Evolutionary conservation across 2,888 invertebrate genomes (phyloP), one percentile per base, ranked within the genome.

Genomic region (Aquatica leii): DNA sequence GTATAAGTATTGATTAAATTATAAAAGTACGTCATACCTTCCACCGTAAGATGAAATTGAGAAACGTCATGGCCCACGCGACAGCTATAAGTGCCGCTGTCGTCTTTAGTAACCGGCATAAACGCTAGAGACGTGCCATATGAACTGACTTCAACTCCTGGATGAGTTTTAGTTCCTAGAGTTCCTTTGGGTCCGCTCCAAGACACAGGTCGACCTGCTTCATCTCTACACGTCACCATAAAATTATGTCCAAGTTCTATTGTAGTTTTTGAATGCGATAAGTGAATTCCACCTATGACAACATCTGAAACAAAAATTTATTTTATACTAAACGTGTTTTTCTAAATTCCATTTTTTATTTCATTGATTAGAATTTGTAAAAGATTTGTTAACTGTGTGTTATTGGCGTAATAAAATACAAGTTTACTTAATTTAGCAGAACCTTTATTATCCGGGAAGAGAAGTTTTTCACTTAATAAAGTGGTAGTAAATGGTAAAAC

Each of bases 1-100:
- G n/a, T n/a, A n/a, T n/a, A n/a, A n/a, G n/a, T n/a, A n/a, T n/a
- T n/a, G n/a, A n/a, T n/a, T n/a, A n/a, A n/a, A n/a, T n/a, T n/a
- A n/a, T n/a, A n/a, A n/a, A n/a, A n/a, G n/a, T n/a, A n/a, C n/a
- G n/a, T n/a, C 24, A 20, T 71, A 78, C 78, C 73, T 73, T 74
- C 73, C 5, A 78, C 75, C 9, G 59, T 71, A 35, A 78, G 71
- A 17, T 70, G 65, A 59, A 77, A 77, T 12, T 65, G 58, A 17
- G 70, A 72, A 18, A 65, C 64, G 3, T 76, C 77, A 75, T 85
- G 84, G 70, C 81, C 83, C 61, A 86, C 86, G 67, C 82, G 82
- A 77, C 87, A 87, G 65, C 83, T 82, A 78, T 87, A 87, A 71
- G 83, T 84, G 64, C 87, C 87, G 65, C 83, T 82, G 76, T 87